phyloP scores from a whole-genome alignment of 2,113 vertebrate genomes.

The Astur gentilis region DNA sequence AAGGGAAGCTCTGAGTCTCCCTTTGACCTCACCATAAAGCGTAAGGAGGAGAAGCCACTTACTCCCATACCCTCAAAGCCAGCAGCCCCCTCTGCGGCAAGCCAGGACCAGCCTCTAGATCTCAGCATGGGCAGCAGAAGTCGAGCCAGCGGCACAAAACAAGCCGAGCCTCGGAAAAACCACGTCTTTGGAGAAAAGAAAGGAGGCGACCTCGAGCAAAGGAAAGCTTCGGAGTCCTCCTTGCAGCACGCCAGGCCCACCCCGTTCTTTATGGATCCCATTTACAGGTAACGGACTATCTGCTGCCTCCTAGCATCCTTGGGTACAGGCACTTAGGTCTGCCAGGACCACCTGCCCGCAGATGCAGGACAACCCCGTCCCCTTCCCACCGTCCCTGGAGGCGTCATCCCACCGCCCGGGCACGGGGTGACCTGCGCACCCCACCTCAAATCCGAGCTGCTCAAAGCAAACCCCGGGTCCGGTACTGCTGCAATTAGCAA shows the following conservation, averaged over 20 bases:
- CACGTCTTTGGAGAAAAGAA: slow-evolving; percentile 86
- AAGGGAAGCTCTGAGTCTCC: slow-evolving; percentile 88
- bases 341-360: not conserved
- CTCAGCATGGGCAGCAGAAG: slow-evolving; percentile 90
- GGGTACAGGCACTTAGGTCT: not conserved
- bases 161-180: slow-evolving; percentile 81
- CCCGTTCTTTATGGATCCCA: slow-evolving; percentile 99
- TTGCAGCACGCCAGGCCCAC: slow-evolving; percentile 95
- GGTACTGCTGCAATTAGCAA: not conserved
- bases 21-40: slow-evolving; percentile 96
- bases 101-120: slow-evolving; percentile 94
- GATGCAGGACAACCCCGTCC: not conserved
- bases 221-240: slow-evolving; percentile 83
- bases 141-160: slow-evolving; percentile 77
- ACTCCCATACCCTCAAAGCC: slow-evolving; percentile 79
- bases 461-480: accelerated
- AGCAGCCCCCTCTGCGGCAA: slow-evolving; percentile 69
- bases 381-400: not conserved
- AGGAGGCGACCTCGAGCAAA: slow-evolving; percentile 72
- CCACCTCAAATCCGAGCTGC: not conserved
- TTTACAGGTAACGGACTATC: slow-evolving; percentile 88
- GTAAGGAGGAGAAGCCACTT: slow-evolving; percentile 87
- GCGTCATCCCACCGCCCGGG: no score
- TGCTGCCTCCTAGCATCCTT: not conserved
- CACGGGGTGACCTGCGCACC: not conserved